These are phyloP conservation scores for Melanotaenia nigrans DNA, from an alignment of 2,797 vertebrate genomes.

Conservation along the genomic window DNA sequence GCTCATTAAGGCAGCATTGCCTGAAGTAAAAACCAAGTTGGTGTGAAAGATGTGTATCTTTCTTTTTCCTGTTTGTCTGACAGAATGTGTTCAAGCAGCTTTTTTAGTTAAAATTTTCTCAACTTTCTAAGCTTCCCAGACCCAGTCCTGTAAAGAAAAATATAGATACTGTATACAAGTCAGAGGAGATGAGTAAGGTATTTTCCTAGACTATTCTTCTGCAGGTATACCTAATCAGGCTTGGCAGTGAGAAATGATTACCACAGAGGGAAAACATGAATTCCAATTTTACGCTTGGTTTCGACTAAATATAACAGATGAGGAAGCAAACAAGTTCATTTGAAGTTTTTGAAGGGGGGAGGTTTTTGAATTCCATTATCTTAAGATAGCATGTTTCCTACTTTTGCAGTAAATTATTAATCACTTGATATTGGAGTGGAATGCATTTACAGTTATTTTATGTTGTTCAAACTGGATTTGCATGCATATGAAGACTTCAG, in stretches of 20 bases:
- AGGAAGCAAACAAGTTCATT: conserved; percentile 4
- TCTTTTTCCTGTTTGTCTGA: conserved; percentile 29
- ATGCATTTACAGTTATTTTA: conserved; percentile 10
- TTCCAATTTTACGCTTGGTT: conserved; percentile 44
- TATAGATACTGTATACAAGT: conserved; percentile 19
- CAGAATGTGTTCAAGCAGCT: conserved; percentile 27
- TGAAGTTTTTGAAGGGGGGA: conserved; percentile 5
- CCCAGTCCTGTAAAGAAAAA: conserved; percentile 19
- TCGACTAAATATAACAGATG: conserved; percentile 25
- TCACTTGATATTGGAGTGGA: not conserved
- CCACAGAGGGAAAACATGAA: conserved; percentile 29
- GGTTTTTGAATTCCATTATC: conserved; percentile 37
- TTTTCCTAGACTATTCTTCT: conserved; percentile 41
- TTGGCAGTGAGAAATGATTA: conserved; percentile 45
- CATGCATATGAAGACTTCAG: not conserved
- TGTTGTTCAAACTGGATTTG: conserved; percentile 6
- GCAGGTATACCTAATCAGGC: conserved; percentile 41
- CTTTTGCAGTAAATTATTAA: conserved; percentile 20
- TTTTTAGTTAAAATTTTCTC: conserved; percentile 28
- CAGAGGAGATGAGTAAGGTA: conserved; percentile 38
- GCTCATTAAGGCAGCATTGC: conserved; percentile 49
- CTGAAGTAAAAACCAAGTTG: conserved; percentile 42
- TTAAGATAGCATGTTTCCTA: conserved; percentile 13
- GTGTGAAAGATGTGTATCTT: conserved; percentile 20
- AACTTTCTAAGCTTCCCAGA: conserved; percentile 21